Evolutionary conservation across 2,113 vertebrate genomes (phyloP), one percentile per base, ranked within the genome.

Genomic region (Dinomys branickii): DNA sequence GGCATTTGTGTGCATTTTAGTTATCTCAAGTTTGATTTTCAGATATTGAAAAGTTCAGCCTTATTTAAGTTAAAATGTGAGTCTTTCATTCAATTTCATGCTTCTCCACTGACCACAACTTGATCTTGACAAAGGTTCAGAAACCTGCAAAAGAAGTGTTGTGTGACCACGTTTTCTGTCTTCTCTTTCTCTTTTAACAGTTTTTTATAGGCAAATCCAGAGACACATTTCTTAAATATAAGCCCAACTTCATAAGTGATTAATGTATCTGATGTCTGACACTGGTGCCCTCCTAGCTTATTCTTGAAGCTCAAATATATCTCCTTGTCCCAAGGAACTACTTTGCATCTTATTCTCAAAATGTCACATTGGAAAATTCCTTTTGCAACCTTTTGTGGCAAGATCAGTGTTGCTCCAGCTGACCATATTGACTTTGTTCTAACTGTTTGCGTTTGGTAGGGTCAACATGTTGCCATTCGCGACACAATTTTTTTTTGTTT

Each of bases 361-460:
- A 5, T 20, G 30, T 24, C 1, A 5, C 2, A 0, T 50, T 14
- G 24, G 33, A 11, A 13, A 54, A 54, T 0, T 41, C 7, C 24
- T 33, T 17, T 12, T 47, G 22, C 26, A 38, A 50, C 26, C 47
- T 67, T 92, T 81, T 6, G 8, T 41, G 47, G 30, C 19, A 26
- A 71, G n/a, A 30, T 56, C 81, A 17, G 1, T 26, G 6, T 5
- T 26, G 4, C 12, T 38, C 3, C 86, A 54, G 8, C 54, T 26
- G 7, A 58, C 7, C 28, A 16, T 30, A 9, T 67, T 52, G 16
- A 28, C 13, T 26, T 4, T 44, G 14, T 5, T 47, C 54, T 77
- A 19, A 17, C 2, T 20, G 38, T 10, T 11, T 44, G 5, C 22
- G 19, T n/a, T 17, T 24, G 5, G 44, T 35, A 9, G 20, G 7